Conservation (phyloP, 2,113 vertebrate genomes). For the Ammodytes marinus region DNA sequence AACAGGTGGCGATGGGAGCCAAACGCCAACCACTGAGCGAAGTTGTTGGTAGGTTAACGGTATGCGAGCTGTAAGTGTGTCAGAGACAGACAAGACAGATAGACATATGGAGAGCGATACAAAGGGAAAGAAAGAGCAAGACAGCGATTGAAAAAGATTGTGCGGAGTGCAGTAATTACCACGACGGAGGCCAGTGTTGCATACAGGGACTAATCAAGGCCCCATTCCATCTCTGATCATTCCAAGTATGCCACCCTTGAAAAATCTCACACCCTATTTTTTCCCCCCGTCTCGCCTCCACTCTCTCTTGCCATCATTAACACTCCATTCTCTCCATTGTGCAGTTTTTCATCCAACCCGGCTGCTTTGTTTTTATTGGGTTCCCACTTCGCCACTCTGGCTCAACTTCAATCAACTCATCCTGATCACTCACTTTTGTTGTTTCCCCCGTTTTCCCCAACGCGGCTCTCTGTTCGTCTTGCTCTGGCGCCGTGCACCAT, state of each 20-base stretch:
- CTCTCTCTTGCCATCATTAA: constrained; percentile 15
- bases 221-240: constrained; percentile 19
- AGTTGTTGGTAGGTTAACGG: constrained; percentile 31
- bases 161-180: constrained; percentile 60
- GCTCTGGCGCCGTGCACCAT: constrained; percentile 22
- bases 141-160: constrained; percentile 17
- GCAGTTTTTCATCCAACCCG: constrained; percentile 23
- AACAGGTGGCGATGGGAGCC: constrained; percentile 6
- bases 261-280: background rate
- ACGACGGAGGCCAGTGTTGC: constrained; percentile 53
- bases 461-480: constrained; percentile 33
- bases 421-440: constrained; percentile 47
- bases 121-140: constrained; percentile 1
- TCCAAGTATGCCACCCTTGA: constrained; percentile 13
- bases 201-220: constrained; percentile 49
- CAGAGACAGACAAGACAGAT: constrained; percentile 11
- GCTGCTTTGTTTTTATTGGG: constrained; percentile 26
- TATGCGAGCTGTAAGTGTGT: constrained; percentile 22
- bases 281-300: background rate
- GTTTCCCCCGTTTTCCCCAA: constrained; percentile 18
- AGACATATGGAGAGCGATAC: constrained; percentile 10
- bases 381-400: constrained; percentile 49
- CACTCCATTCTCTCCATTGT: constrained; percentile 6
- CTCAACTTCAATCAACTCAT: constrained; percentile 54
- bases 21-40: constrained; percentile 36